These are phyloP conservation scores for Urocolius indicus DNA, from an alignment of 2,113 vertebrate genomes.

Conservation along the genomic window DNA sequence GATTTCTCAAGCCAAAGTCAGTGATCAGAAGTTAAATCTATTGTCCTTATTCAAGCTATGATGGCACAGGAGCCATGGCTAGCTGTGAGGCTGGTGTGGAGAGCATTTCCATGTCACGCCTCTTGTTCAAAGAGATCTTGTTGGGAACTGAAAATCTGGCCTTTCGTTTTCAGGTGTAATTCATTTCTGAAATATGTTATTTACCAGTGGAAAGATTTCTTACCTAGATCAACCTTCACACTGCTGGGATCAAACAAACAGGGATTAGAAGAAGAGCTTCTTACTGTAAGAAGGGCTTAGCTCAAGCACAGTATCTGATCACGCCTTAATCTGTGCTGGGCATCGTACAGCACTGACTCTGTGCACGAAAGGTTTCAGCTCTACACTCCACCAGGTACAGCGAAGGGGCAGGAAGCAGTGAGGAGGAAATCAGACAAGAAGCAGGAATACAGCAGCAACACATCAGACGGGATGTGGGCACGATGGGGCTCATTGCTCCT, in stretches of 20 bases:
- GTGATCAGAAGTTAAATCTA: not conserved
- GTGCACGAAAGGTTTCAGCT: not conserved
- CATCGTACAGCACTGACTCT: not conserved
- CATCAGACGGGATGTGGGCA: not conserved
- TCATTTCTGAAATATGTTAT: not conserved
- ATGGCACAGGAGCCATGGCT: not conserved
- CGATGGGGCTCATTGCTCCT: not conserved
- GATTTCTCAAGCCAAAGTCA: not conserved
- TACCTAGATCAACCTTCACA: not conserved
- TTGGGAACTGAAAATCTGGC: not conserved
- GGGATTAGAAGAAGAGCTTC: not conserved
- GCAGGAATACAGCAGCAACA: not conserved
- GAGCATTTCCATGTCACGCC: not conserved
- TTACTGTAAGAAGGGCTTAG: not conserved
- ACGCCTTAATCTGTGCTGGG: not conserved
- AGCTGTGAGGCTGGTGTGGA: not conserved
- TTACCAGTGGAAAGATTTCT: constrained; percentile 2
- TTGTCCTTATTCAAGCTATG: not conserved
- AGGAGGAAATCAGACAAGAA: not conserved
- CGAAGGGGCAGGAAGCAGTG: not conserved
- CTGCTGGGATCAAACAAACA: not conserved
- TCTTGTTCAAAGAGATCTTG: not conserved
- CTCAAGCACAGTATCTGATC: not conserved
- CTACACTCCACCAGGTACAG: not conserved
- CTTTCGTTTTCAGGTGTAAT: not conserved